Evolutionary conservation across 2,797 vertebrate species (phyloP).

Genomic region (Danio aesculapii): DNA sequence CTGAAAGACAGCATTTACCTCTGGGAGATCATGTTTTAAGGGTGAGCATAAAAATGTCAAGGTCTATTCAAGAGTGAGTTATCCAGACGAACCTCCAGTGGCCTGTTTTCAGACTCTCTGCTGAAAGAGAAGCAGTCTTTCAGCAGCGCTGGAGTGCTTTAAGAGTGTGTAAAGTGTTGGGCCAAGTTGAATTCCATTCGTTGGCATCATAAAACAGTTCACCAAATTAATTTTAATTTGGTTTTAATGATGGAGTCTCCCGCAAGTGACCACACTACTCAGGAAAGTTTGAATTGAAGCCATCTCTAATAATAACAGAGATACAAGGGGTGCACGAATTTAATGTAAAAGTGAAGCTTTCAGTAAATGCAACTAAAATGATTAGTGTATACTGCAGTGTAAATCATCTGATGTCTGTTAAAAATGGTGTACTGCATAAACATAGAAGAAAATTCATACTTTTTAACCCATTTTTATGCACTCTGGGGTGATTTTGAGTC

Average conservation of each 20-base stretch:
- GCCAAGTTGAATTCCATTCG: constrained; percentile 62
- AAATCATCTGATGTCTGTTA: background rate
- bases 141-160: constrained; percentile 42
- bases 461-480: background rate
- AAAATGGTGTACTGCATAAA: background rate
- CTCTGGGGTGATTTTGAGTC: too few species aligned
- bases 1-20: constrained; percentile 78
- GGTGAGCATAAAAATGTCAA: constrained; percentile 76
- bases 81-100: constrained; percentile 68
- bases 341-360: background rate
- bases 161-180: constrained; percentile 52
- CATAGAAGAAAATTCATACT: background rate
- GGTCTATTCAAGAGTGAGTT: constrained; percentile 71
- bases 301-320: constrained; percentile 38
- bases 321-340: background rate
- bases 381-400: background rate
- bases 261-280: constrained; percentile 63
- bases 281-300: constrained; percentile 53
- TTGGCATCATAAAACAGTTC: constrained; percentile 62
- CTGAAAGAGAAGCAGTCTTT: constrained; percentile 46
- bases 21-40: constrained; percentile 68
- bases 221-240: constrained; percentile 64
- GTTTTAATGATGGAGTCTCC: constrained; percentile 63
- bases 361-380: background rate
- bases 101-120: constrained; percentile 62